phyloP scores from a whole-genome alignment of 2,888 invertebrate species.

The Napeogenes inachia region DNA sequence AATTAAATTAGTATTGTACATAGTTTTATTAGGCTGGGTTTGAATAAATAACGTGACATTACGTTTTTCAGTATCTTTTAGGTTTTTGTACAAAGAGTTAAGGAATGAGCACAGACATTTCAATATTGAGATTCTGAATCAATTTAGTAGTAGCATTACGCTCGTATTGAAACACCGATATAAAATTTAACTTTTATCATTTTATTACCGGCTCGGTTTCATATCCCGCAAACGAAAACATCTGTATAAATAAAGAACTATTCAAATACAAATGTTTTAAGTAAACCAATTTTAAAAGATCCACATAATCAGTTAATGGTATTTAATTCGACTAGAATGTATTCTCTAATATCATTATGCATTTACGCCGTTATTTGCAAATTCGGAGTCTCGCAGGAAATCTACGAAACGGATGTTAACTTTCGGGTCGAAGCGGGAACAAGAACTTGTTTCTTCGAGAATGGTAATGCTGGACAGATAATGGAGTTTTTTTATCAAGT shows the following conservation, averaged over 20 bases:
- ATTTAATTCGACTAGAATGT: conserved; percentile 11
- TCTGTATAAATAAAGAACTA: too few relatives aligned
- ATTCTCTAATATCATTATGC: conserved; percentile 7
- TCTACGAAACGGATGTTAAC: conserved; percentile 56
- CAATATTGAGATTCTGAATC: too few relatives aligned
- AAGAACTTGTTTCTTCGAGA: conserved; percentile 60
- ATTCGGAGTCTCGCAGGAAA: conserved; percentile 37
- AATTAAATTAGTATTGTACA: too few relatives aligned
- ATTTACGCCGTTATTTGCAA: conserved; percentile 20
- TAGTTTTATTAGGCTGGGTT: too few relatives aligned
- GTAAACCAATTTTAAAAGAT: background rate
- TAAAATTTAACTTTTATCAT: background rate
- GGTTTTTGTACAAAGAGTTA: too few relatives aligned
- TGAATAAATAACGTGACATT: too few relatives aligned
- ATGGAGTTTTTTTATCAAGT: conserved; percentile 72
- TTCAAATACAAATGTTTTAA: too few relatives aligned
- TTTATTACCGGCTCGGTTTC: too few relatives aligned
- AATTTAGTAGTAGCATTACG: too few relatives aligned
- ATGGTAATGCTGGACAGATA: conserved; percentile 53
- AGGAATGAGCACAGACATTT: too few relatives aligned
- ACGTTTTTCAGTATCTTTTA: too few relatives aligned
- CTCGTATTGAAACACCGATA: background rate
- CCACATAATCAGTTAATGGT: background rate
- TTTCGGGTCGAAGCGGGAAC: conserved; percentile 60
- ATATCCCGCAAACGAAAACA: too few relatives aligned